These are phyloP conservation scores for Lerista edwardsae DNA, from an alignment of 2,797 vertebrate species.

Conservation along the genomic window DNA sequence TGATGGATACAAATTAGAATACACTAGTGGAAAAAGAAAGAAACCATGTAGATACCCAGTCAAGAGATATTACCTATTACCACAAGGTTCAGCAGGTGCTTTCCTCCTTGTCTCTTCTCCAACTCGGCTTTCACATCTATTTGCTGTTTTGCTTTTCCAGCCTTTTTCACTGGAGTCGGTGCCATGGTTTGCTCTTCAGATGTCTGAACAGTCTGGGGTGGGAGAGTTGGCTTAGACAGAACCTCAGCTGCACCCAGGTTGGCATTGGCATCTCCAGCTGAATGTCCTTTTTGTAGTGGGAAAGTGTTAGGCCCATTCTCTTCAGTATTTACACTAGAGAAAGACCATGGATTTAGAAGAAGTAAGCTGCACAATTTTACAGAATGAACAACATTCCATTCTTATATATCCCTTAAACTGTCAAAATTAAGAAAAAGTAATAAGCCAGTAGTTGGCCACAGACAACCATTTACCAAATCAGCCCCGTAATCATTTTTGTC, in stretches of 20 bases:
- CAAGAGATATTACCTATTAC: slow-evolving; percentile 87
- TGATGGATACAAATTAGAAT: slow-evolving; percentile 32
- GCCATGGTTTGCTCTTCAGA: slow-evolving; percentile 78
- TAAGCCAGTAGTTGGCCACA: slow-evolving; percentile 41
- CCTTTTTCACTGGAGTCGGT: slow-evolving; percentile 79
- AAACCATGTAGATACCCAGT: neutral
- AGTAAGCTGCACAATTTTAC: slow-evolving; percentile 14
- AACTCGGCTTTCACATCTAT: slow-evolving; percentile 91
- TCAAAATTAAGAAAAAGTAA: slow-evolving; percentile 47
- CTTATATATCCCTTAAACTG: slow-evolving; percentile 20
- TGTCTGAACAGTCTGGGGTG: slow-evolving; percentile 65
- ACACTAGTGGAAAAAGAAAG: neutral
- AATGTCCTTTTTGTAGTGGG: slow-evolving; percentile 74
- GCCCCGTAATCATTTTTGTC: too few relatives aligned
- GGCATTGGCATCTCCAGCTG: slow-evolving; percentile 71
- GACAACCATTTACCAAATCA: too few relatives aligned
- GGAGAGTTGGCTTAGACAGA: slow-evolving; percentile 72
- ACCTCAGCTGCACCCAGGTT: slow-evolving; percentile 67
- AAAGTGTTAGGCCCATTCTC: slow-evolving; percentile 80
- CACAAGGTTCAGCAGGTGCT: slow-evolving; percentile 93
- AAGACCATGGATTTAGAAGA: slow-evolving; percentile 49
- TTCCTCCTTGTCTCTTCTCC: slow-evolving; percentile 95
- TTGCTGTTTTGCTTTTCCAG: slow-evolving; percentile 86
- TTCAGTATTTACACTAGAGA: slow-evolving; percentile 78
- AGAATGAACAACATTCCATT: slow-evolving; percentile 23